Percentiles rank a stretch among this genome's conserved stretches.
phyloP scores from a whole-genome alignment of 2,113 vertebrate genomes.

The Peromyscus polionotus region DNA sequence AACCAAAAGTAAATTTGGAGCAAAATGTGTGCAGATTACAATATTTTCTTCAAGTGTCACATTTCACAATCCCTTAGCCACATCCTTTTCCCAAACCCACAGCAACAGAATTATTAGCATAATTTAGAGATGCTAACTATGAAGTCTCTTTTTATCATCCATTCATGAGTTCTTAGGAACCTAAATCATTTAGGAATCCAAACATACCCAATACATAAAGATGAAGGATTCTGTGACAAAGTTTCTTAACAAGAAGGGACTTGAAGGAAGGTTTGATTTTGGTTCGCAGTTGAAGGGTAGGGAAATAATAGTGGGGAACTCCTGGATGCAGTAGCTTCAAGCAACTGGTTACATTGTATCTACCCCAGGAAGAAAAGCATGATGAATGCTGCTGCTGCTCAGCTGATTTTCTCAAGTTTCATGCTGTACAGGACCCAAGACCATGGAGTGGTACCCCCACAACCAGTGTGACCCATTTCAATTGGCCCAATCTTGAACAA shows the following conservation, averaged over 20 bases:
- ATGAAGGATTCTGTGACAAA: neutral
- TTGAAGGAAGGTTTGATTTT: neutral
- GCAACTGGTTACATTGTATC: neutral
- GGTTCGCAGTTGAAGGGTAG: neutral
- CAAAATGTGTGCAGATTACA: neutral
- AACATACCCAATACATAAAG: neutral
- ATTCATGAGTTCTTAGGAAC: neutral
- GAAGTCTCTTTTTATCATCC: neutral
- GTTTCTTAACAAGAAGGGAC: neutral
- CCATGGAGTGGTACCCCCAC: too few relatives aligned
- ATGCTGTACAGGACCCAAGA: neutral
- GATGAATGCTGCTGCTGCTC: neutral
- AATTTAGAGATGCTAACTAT: neutral
- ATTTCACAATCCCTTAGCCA: conserved; percentile 9
- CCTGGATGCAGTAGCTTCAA: neutral
- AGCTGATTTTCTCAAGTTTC: neutral
- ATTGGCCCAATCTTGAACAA: neutral
- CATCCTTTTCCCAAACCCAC: neutral
- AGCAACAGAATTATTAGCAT: conserved; percentile 5
- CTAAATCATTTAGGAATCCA: conserved; percentile 30
- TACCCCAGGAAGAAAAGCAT: neutral
- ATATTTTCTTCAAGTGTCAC: neutral
- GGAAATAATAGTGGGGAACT: neutral
- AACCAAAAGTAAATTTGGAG: conserved; percentile 3
- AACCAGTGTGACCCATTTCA: neutral